These are phyloP conservation scores for Tachina lurida DNA, from an alignment of 2,888 invertebrate genomes.

Conservation along the genomic window DNA sequence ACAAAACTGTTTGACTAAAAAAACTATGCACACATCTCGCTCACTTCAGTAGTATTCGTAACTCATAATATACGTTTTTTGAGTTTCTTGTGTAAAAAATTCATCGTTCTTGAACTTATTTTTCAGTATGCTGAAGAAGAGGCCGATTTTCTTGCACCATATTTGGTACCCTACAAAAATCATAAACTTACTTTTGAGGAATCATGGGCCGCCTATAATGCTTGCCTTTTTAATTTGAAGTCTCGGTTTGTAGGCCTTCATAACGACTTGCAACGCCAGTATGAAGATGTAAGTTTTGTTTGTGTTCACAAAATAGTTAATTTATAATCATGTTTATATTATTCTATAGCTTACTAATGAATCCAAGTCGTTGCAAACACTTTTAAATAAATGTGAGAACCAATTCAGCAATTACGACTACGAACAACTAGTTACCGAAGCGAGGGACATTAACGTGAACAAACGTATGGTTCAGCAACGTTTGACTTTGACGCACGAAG, in stretches of 20 bases:
- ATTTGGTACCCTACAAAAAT: slow-evolving; percentile 83
- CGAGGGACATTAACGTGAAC: slow-evolving; percentile 79
- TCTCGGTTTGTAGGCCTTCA: slow-evolving; percentile 86
- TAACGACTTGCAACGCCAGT: slow-evolving; percentile 86
- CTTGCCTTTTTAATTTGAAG: slow-evolving; percentile 88
- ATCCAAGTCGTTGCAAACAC: slow-evolving; percentile 79
- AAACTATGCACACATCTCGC: too few relatives aligned
- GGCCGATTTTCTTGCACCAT: slow-evolving; percentile 85
- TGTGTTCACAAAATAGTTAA: not conserved
- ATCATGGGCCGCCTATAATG: slow-evolving; percentile 77
- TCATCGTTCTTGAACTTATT: too few relatives aligned
- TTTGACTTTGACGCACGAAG: slow-evolving; percentile 80
- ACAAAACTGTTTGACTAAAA: too few relatives aligned
- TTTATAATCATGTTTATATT: not conserved
- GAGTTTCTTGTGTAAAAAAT: too few relatives aligned
- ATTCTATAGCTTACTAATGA: slow-evolving; percentile 79
- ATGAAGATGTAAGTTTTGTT: slow-evolving; percentile 84
- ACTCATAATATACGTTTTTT: too few relatives aligned
- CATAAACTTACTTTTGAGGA: slow-evolving; percentile 75
- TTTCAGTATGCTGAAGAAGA: slow-evolving; percentile 78
- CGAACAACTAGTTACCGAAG: slow-evolving; percentile 79
- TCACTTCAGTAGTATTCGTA: too few relatives aligned
- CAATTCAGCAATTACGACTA: slow-evolving; percentile 81
- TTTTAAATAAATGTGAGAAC: slow-evolving; percentile 80
- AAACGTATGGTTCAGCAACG: slow-evolving; percentile 82